Evolutionary conservation across 2,113 vertebrate genomes (phyloP).

Genomic region (Climacteris rufus): DNA sequence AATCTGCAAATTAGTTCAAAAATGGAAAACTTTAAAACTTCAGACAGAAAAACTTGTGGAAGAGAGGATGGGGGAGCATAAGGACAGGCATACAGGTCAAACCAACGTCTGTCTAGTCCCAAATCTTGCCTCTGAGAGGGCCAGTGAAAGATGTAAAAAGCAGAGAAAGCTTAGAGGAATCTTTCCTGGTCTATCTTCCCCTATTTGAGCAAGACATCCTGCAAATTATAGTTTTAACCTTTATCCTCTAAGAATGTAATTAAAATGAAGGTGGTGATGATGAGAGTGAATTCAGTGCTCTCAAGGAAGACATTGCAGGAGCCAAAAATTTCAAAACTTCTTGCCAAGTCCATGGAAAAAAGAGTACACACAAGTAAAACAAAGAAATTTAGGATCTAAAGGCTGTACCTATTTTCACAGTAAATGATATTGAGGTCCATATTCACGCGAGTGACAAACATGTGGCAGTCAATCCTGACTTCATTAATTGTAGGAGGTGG

Average conservation of each 20-base stretch:
- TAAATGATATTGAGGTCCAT: slow-evolving; percentile 99
- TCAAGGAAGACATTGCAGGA: not conserved
- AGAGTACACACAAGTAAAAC: not conserved
- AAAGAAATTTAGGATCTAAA: slow-evolving; percentile 40
- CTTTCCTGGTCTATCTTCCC: not conserved
- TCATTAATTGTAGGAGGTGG: slow-evolving; percentile 98
- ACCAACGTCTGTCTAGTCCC: not conserved
- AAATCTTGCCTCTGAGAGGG: not conserved
- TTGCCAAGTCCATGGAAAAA: not conserved
- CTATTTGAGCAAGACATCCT: not conserved
- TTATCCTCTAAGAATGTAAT: not conserved
- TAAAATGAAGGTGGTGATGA: not conserved
- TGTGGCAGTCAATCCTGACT: slow-evolving; percentile 98
- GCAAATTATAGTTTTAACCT: not conserved
- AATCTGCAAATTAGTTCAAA: slow-evolving; percentile 45
- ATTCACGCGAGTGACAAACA: slow-evolving; percentile 99
- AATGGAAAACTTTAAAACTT: slow-evolving; percentile 31
- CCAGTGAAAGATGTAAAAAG: not conserved
- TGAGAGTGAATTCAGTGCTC: not conserved
- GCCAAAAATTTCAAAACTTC: not conserved
- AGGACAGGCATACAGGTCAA: slow-evolving; percentile 2
- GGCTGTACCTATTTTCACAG: slow-evolving; percentile 96
- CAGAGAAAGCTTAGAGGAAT: not conserved
- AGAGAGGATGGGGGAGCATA: not conserved
- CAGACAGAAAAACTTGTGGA: not conserved